Base-by-base conservation (phyloP, 2,888 invertebrate species). In the Brenthis ino region DNA sequence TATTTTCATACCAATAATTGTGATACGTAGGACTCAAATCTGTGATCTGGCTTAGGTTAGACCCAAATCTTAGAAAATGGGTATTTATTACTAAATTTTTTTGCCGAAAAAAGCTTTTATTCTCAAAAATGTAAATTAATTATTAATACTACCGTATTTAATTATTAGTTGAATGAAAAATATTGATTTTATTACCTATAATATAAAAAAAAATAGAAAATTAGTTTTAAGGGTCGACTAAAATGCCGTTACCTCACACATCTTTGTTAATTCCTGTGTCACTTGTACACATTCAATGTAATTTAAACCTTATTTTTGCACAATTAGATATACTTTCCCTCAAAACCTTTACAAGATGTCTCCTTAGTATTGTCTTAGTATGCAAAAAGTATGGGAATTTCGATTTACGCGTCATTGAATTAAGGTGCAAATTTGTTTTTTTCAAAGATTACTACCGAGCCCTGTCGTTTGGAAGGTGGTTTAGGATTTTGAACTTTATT, bases 401-500 rank as follows among this genome's bases (percentile, higher is more conserved):
- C 72, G 77, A 80, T 80, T 79, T 80, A 81, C 80, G 65, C 2
- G 4, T 14, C 24, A 16, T 57, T 68, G 63, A 54, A 61, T 75
- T 85, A 83, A 80, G 82, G 84, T 85, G 82, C 79, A 85, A 76
- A 80, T 81, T 85, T 72, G 77, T 73, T 79, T 70, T 54, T 56
- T 24, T n/a, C 20, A 13, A 48, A 37, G 47, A 57, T 28, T 43
- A 24, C 43, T 61, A 68, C 65, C 68, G 66, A 66, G 51, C 51
- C 65, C 57, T 67, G 66, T 48, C 63, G 64, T 57, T 70, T 37
- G 50, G 50, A n/a, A 50, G 11, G n/a, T 60, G 50, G 67, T 73
- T 70, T 71, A 53, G 65, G 65, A 80, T 74, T 79, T 77, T 75
- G 58, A 51, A 74, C 79, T 75, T 75, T 82, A 76, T 74, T 3